Percentiles rank a stretch among this genome's conserved stretches.
Conservation (phyloP, 2,888 invertebrate species). For the Rotaria sp. region DNA sequence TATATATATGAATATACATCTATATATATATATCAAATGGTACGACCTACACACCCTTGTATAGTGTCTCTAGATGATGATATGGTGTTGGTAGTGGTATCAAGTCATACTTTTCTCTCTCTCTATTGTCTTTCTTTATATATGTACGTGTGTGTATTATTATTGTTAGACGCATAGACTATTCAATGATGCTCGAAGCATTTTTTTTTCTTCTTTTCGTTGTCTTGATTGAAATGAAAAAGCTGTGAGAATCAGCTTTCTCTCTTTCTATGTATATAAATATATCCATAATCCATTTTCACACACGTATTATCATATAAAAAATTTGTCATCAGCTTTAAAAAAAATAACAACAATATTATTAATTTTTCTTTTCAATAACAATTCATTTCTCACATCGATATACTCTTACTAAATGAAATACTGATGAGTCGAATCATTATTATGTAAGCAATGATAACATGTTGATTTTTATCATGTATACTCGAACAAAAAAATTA, state of each 20-base stretch:
- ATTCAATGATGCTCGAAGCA: conserved; percentile 16
- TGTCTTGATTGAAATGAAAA: conserved; percentile 7
- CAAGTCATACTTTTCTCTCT: background rate
- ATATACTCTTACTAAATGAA: background rate
- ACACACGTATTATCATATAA: background rate
- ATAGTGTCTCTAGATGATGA: background rate
- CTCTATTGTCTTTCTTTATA: background rate
- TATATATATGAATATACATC: too few species aligned
- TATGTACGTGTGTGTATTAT: background rate
- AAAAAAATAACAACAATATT: background rate
- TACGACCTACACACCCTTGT: background rate
- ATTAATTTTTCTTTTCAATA: background rate
- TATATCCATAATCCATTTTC: background rate
- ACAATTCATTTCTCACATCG: background rate
- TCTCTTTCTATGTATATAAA: background rate
- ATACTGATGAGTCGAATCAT: background rate
- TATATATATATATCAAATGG: background rate
- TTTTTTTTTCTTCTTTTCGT: background rate
- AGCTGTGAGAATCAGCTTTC: conserved; percentile 24
- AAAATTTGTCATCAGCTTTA: conserved; percentile 2
- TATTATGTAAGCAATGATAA: conserved; percentile 1
- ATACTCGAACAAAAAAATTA: background rate
- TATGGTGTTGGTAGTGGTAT: background rate
- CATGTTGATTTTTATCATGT: background rate
- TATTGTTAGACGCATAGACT: background rate